A percentile compares a stretch with the other conserved stretches of the same genome.
phyloP scores from a whole-genome alignment of 2,113 vertebrate genomes.

The Oceanites oceanicus region DNA sequence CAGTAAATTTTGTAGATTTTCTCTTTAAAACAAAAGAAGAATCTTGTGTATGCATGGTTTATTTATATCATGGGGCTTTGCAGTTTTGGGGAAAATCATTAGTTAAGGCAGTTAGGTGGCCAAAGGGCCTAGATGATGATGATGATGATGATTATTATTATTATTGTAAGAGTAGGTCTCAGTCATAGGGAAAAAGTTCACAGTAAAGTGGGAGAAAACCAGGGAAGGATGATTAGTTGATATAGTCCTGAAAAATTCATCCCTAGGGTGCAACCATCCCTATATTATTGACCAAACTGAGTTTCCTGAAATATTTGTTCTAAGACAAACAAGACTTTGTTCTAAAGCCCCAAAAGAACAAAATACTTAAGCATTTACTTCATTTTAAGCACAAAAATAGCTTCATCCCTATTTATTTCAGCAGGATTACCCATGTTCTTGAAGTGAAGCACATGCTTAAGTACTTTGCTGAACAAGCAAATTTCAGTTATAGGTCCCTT shows the following conservation, averaged over 20 bases:
- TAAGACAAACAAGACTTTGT: conserved; percentile 12
- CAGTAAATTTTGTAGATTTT: conserved; percentile 60
- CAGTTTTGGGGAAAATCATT: conserved; percentile 32
- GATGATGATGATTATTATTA: not conserved
- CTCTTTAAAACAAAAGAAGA: conserved; percentile 66
- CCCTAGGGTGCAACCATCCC: not conserved
- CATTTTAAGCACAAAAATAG: not conserved
- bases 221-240: conserved; percentile 33
- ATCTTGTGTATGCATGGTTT: conserved; percentile 50
- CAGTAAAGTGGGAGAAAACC: conserved; percentile 37
- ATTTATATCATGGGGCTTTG: not conserved
- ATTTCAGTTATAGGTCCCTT: not conserved
- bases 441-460: not conserved
- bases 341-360: not conserved
- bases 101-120: conserved; percentile 51
- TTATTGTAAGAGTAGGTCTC: conserved; percentile 13
- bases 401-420: conserved; percentile 21
- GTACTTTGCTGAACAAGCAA: not conserved
- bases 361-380: not conserved
- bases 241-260: not conserved
- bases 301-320: not conserved
- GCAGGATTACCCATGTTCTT: not conserved
- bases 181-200: conserved; percentile 2
- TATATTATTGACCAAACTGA: not conserved
- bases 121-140: not conserved